Percentiles rank a stretch among this genome's conserved stretches.
Evolutionary conservation across 2,888 invertebrate genomes (phyloP).

Genomic region (Drosophila silvestris): DNA sequence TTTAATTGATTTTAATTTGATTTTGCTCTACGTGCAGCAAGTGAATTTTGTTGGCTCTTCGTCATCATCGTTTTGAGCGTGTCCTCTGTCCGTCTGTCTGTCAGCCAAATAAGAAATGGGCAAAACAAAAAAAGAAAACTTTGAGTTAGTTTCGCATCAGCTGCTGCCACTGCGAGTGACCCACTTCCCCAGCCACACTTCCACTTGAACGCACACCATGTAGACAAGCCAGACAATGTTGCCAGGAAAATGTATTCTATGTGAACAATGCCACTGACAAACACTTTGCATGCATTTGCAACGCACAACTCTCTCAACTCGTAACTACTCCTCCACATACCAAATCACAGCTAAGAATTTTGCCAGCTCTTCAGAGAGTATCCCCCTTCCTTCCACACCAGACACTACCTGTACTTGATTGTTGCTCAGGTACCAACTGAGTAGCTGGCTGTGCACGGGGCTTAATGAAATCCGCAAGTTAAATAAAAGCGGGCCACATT

Average conservation of each 20-base stretch:
- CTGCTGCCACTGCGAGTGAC: constrained; percentile 27
- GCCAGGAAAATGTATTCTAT: constrained; percentile 38
- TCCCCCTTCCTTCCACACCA: constrained; percentile 14
- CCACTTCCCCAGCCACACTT: constrained; percentile 30
- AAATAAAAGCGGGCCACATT: constrained; percentile 48
- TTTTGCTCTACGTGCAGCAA: constrained; percentile 58
- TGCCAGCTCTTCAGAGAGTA: constrained; percentile 31
- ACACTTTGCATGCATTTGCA: constrained; percentile 50
- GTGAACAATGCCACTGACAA: constrained; percentile 44
- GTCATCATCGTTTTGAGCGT: constrained; percentile 24
- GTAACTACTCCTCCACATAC: constrained; percentile 24
- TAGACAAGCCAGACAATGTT: constrained; percentile 45
- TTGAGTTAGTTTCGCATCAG: constrained; percentile 16
- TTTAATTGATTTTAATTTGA: constrained; percentile 79
- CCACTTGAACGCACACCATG: constrained; percentile 15
- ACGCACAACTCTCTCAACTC: constrained; percentile 25
- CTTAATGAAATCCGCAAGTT: constrained; percentile 66
- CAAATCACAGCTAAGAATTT: constrained; percentile 29
- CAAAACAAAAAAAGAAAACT: constrained; percentile 1
- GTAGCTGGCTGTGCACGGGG: constrained; percentile 47
- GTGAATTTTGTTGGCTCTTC: constrained; percentile 56
- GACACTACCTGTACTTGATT: constrained; percentile 46
- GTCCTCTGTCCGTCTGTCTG: constrained; percentile 5
- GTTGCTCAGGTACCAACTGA: constrained; percentile 42
- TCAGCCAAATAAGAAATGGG: constrained; percentile 13